A percentile compares a stretch with the other conserved stretches of the same genome.
phyloP scores from a whole-genome alignment of 2,113 vertebrate species.

The Ciconia maguari region DNA sequence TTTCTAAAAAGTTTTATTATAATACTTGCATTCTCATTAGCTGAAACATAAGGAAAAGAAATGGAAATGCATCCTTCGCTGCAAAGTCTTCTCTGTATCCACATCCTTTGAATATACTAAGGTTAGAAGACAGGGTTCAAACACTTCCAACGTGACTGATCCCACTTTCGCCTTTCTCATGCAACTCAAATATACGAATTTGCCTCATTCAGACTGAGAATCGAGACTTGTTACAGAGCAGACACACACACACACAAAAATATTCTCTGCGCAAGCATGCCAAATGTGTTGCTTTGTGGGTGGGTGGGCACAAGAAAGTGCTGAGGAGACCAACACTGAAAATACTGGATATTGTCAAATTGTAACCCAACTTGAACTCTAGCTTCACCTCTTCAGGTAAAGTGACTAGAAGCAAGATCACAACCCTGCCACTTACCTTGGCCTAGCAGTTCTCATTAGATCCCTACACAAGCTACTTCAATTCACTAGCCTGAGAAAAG shows the following conservation, averaged over 20 bases:
- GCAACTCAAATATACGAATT: accelerated
- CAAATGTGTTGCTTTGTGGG: neutral
- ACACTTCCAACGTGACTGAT: neutral
- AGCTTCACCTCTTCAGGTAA: neutral
- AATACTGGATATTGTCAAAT: neutral
- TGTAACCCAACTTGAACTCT: neutral
- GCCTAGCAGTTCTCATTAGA: neutral
- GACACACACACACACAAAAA: neutral
- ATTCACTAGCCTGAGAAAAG: neutral
- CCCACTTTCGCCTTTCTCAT: neutral
- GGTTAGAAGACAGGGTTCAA: neutral
- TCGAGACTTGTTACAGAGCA: neutral
- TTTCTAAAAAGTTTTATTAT: neutral
- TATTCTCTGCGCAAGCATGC: neutral
- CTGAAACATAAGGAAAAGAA: neutral
- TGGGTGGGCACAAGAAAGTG: neutral
- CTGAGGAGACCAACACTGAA: neutral
- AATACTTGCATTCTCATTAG: neutral
- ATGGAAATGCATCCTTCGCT: neutral
- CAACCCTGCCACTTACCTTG: neutral
- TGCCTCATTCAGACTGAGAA: neutral
- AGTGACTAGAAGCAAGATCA: neutral
- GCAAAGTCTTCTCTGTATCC: neutral
- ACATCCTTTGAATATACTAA: neutral
- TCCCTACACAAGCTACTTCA: neutral